A percentile compares a stretch with the other conserved stretches of the same genome.
phyloP scores from a whole-genome alignment of 2,113 vertebrate genomes.

The Burhinus oedicnemus region DNA sequence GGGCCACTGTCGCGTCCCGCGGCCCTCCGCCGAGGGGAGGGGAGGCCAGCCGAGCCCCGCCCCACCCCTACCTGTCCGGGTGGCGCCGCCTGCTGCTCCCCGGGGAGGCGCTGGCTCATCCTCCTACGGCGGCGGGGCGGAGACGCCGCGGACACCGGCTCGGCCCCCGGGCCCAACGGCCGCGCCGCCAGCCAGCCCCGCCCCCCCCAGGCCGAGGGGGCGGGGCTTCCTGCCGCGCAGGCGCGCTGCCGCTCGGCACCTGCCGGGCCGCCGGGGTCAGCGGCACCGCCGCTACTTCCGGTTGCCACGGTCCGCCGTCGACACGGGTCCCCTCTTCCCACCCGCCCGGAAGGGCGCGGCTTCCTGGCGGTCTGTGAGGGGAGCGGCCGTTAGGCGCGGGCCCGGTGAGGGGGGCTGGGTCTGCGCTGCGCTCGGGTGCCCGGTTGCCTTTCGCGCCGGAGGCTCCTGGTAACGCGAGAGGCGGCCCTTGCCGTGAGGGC shows the following conservation, averaged over 20 bases:
- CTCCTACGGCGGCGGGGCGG: not conserved
- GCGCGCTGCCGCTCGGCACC: no score
- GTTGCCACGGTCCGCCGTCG: not conserved
- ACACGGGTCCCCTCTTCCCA: accelerated
- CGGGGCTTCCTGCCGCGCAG: not conserved
- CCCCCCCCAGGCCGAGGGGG: not conserved
- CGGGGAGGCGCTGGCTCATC: conserved; percentile 17
- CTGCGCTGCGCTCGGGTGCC: not conserved
- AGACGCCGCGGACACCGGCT: not conserved
- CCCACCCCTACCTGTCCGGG: conserved; percentile 36
- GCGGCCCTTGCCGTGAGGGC: not conserved
- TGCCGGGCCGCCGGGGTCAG: accelerated
- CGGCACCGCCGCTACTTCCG: not conserved
- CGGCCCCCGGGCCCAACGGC: not conserved
- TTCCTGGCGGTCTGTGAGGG: no score
- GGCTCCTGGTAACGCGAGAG: not conserved
- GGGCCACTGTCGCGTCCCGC: not conserved
- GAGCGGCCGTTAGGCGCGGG: no score
- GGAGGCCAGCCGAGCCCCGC: not conserved
- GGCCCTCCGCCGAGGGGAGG: not conserved
- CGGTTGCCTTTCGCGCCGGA: not conserved
- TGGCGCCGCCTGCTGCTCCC: conserved; percentile 38
- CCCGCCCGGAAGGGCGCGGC: no score
- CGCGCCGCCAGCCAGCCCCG: not conserved
- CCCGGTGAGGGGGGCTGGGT: not conserved